Base-by-base conservation (phyloP, 2,113 vertebrate species). In the Brevimyrus niger region DNA sequence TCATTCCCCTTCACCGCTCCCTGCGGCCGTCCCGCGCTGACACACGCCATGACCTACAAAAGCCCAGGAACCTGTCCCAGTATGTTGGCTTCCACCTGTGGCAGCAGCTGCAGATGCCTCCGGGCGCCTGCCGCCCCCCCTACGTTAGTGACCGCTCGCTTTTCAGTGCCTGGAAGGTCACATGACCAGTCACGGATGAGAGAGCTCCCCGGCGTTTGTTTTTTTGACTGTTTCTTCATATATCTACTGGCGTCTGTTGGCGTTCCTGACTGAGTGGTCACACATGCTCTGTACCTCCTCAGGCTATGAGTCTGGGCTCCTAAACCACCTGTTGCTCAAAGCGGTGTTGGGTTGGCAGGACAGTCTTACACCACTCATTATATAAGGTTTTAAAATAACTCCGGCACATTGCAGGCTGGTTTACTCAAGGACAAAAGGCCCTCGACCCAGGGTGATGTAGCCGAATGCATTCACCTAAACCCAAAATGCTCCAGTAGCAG, bases 301-400 rank as follows among this genome's bases (percentile, higher is more conserved):
- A 87, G 84, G 88, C 88, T 86, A 42, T 19, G 19, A 35, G 61
- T 88, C 83, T 46, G 88, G 84, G 53, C 82, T 88, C 82, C 89
- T 88, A 58, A 76, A 9, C 51, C 94, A 95, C 94, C 94, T 94
- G 94, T 94, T 94, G 92, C 93, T 94, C 93, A 94, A 91, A 89
- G 90, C 80, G 90, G 82, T 92, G 92, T 95, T 95, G 93, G 93
- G 94, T 92, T 93, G 90, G 89, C 91, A 89, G 61, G 61, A 69
- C 61, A 69, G 92, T 94, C 93, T 90, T 87, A 90, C 89, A 53
- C 90, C 89, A 91, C 90, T 94, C 93, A 91, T 94, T 95, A 93
- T 89, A 93, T 94, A 93, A 92, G 92, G 91, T 91, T 91, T 91
- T 93, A 92, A 93, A 95, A 94, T 93, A 94, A 94, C 92, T 92